Evolutionary conservation across 2,797 vertebrate species (phyloP), one percentile per base, ranked within the genome.

Genomic region (Sternarchorhynchus goeldii): DNA sequence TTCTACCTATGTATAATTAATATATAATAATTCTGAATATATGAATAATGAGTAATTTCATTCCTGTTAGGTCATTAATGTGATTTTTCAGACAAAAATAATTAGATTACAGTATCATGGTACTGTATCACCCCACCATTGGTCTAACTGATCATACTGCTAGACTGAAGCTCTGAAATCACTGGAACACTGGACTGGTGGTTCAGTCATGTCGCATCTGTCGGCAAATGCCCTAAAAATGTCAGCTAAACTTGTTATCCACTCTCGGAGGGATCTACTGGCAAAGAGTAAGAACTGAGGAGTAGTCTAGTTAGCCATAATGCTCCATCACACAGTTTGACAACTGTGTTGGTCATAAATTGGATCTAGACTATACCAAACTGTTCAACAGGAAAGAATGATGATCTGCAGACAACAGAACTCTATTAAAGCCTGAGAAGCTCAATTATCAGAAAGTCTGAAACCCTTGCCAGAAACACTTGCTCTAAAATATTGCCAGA

Each of bases 171-270:
- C 64, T 66, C 5, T 66, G 36, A 41, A 36, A 17, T n/a, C 36
- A 66, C 16, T 59, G 53, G 36, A 25, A 36, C 25, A 76, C 68
- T 76, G 68, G 59, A 55, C 45, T 59, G 39, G 10, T n/a, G 56
- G 75, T 59, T 77, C 65, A 77, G 68, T 77, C 65, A 41, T 1
- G 25, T 69, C 18, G 21, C 29, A 50, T 50, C 25, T 59, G 58
- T 74, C 56, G 66, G 45, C 31, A 68, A 62, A 17, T 32, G 32
- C 17, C 41, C 64, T 31, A 75, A 80, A 74, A 69, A 62, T 41
- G 65, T 80, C 58, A 68, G 31, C 12, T 56, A 14, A 67, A 50
- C 34, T 31, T 53, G 64, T 69, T 21, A 36, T 29, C 67, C 12
- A 21, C 4, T 7, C 71, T 68, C 69, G 34, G 29, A 32, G 39